These are phyloP conservation scores for Anthopleura xanthogrammica DNA, from an alignment of 92 coral and sea anemone species.

Conservation along the genomic window DNA sequence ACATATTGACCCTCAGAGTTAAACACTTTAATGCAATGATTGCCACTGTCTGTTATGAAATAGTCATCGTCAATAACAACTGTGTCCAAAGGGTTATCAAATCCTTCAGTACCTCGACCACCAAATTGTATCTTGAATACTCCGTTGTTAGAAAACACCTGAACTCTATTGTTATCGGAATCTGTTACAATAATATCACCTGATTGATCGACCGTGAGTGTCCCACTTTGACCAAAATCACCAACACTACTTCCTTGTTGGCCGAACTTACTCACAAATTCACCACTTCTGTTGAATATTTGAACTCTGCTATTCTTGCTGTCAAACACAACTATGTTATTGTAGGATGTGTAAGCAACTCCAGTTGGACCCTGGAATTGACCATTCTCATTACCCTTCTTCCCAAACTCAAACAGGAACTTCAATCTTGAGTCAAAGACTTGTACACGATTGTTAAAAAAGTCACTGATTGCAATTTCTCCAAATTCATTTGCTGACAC, in stretches of 20 bases:
- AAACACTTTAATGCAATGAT: constrained; percentile 77
- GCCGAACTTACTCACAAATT: constrained; percentile 65
- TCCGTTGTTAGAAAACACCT: constrained; percentile 70
- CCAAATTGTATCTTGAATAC: constrained; percentile 73
- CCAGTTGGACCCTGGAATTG: constrained; percentile 80
- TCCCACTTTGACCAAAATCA: constrained; percentile 73
- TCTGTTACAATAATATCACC: constrained; percentile 75
- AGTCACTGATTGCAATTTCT: constrained; percentile 79
- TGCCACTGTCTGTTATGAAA: constrained; percentile 71
- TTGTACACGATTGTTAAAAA: constrained; percentile 77
- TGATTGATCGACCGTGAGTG: constrained; percentile 60
- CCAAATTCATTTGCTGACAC: constrained; percentile 68
- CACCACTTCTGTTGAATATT: constrained; percentile 67
- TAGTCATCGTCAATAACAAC: constrained; percentile 66
- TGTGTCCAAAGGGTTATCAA: constrained; percentile 71
- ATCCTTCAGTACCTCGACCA: constrained; percentile 73
- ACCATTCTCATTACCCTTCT: constrained; percentile 68
- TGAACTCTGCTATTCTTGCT: constrained; percentile 80
- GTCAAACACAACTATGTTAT: constrained; percentile 73
- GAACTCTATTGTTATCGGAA: constrained; percentile 81
- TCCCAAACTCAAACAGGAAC: constrained; percentile 78
- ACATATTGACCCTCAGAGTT: constrained; percentile 70
- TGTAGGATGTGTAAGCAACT: constrained; percentile 58
- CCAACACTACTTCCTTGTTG: constrained; percentile 60
- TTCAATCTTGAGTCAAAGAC: constrained; percentile 68